Conservation (phyloP, 2,113 vertebrate species). For the Lepus europaeus region DNA sequence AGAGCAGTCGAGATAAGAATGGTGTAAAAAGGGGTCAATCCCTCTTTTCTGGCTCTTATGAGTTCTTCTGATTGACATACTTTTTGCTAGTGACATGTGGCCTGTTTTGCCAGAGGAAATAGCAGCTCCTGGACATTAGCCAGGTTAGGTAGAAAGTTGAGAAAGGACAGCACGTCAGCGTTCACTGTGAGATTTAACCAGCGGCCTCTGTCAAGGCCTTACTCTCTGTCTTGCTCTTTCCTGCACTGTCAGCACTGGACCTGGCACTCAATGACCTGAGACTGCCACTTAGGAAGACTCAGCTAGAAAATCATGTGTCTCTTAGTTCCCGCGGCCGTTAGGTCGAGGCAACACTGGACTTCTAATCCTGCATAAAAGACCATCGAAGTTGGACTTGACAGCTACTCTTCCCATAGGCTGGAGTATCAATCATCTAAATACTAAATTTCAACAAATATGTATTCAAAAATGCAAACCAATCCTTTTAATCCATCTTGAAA, state of each 20-base stretch:
- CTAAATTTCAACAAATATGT: neutral
- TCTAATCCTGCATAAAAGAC: neutral
- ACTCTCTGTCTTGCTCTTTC: conserved; percentile 49
- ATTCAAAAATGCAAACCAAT: neutral
- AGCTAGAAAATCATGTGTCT: neutral
- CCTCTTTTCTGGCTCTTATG: neutral
- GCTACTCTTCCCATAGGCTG: neutral
- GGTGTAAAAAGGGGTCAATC: neutral
- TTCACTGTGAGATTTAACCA: neutral
- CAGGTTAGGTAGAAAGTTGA: neutral
- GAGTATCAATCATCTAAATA: neutral
- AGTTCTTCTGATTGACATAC: neutral
- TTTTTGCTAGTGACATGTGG: conserved; percentile 43
- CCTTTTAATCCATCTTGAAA: conserved; percentile 18
- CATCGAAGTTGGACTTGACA: neutral
- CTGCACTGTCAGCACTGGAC: conserved; percentile 25
- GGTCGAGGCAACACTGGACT: neutral
- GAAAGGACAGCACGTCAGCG: conserved; percentile 7
- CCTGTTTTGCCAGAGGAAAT: conserved; percentile 34
- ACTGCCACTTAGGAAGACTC: conserved; percentile 37
- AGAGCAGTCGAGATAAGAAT: neutral
- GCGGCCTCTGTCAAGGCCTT: conserved; percentile 20
- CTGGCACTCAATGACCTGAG: neutral
- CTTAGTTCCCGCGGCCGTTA: neutral
- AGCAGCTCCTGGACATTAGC: conserved; percentile 22